phyloP scores from a whole-genome alignment of 2,797 vertebrate genomes.

The Tarsius wallacei region DNA sequence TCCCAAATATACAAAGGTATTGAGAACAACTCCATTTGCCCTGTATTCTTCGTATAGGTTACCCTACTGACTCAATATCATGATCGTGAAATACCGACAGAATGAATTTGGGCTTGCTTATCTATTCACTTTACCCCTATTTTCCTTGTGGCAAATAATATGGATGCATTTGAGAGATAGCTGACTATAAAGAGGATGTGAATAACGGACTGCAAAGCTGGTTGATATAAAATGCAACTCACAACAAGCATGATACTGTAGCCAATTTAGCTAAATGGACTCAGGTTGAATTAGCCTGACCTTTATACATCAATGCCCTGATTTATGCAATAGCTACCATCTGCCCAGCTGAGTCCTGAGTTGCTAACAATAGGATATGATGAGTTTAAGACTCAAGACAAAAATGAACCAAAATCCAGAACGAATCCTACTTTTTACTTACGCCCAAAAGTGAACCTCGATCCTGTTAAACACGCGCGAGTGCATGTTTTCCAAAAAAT shows the following conservation, averaged over 20 bases:
- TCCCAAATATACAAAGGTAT: background rate
- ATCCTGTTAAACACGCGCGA: background rate
- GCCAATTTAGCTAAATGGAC: conserved; percentile 52
- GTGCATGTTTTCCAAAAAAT: background rate
- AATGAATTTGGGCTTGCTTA: conserved; percentile 55
- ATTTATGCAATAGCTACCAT: conserved; percentile 58
- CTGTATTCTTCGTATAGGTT: background rate
- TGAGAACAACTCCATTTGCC: background rate
- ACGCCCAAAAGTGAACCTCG: background rate
- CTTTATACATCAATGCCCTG: conserved; percentile 55
- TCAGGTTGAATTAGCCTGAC: conserved; percentile 31
- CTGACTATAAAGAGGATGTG: background rate
- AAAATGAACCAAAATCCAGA: conserved; percentile 62
- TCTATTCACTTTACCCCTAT: conserved; percentile 5
- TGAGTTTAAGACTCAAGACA: background rate
- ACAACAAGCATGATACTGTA: conserved; percentile 28
- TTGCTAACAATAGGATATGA: conserved; percentile 17
- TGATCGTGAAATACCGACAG: background rate
- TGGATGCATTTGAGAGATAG: background rate
- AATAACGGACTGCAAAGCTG: conserved; percentile 8
- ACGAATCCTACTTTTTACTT: conserved; percentile 51
- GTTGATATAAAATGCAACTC: background rate
- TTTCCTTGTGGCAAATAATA: background rate
- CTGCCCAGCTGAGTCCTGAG: conserved; percentile 26
- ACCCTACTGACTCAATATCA: background rate